Evolutionary conservation across 2,113 vertebrate genomes (phyloP).

Genomic region (Acanthochromis polyacanthus): DNA sequence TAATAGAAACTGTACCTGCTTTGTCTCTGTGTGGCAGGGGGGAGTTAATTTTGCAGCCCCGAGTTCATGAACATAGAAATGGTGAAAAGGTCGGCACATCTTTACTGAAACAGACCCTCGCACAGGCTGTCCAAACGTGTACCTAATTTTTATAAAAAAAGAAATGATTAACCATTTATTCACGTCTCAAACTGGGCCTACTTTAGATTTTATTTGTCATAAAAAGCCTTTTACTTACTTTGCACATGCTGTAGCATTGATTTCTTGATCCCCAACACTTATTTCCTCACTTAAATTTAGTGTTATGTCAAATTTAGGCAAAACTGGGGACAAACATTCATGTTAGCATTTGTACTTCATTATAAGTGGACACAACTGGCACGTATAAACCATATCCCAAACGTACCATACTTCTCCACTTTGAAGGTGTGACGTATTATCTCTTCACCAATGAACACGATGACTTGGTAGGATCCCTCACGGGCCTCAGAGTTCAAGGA

Average conservation of each 20-base stretch:
- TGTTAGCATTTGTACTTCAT: conserved; percentile 3
- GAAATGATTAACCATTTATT: background rate
- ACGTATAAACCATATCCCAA: fast-evolving
- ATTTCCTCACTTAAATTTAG: conserved; percentile 42
- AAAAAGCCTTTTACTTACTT: conserved; percentile 64
- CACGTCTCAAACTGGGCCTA: background rate
- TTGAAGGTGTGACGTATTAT: conserved; percentile 59
- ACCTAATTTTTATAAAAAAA: conserved; percentile 60
- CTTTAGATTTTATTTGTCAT: background rate
- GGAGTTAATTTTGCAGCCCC: fast-evolving
- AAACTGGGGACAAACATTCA: conserved; percentile 59
- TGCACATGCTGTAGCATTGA: conserved; percentile 67
- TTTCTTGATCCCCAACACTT: conserved; percentile 43
- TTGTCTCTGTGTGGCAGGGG: conserved; percentile 54
- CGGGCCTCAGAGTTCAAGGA: conserved; percentile 76
- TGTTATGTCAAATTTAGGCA: conserved; percentile 79
- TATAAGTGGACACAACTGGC: background rate
- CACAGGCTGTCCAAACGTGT: conserved; percentile 81
- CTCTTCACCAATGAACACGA: background rate
- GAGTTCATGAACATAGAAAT: fast-evolving
- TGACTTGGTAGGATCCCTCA: conserved; percentile 66
- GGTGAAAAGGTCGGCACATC: conserved; percentile 36
- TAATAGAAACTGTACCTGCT: conserved; percentile 52
- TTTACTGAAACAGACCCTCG: conserved; percentile 53
- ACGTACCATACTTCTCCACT: conserved; percentile 82